Base-by-base conservation (phyloP, 92 coral and sea anemone species). In the Muricea muricata region DNA sequence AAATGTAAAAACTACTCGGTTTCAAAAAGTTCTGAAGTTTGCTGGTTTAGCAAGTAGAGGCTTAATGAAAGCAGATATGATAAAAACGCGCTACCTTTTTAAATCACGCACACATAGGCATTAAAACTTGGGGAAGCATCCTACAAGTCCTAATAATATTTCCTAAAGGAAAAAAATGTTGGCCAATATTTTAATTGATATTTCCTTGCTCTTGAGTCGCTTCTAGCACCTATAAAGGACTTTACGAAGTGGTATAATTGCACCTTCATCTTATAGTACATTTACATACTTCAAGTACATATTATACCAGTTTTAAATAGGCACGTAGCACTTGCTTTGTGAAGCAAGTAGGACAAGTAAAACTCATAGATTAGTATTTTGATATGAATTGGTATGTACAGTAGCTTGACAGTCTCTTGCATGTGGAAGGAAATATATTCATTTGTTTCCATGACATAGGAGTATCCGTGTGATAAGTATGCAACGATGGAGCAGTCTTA, bases 391-490 rank as follows among this genome's bases (percentile, higher is more conserved):
- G 15, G 26, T 7, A 52, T 18, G 18, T 1, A 20, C 4, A 1
- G 20, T 1, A 20, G 18, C 60, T 17, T 52, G 7, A 52, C 60
- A 52, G 42, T 54, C n/a, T 20, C 61, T 24, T 60, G 34, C 70
- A 63, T 28, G 20, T 9, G 6, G 9, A 4, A 28, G 37, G 39
- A 63, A 28, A 32, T 8, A 63, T 63, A 63, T 63, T 4, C 0
- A 63, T 63, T 63, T 63, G 70, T 63, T 63, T 63, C 70, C 70
- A 63, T 63, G 70, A 17, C n/a, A 63, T 25, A 32, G 8, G 18
- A 13, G 70, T 32, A 13, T 63, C 39, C n/a, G n/a, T 63, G 34
- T 29, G 28, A 28, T 4, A 63, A 63, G 70, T 63, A 63, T 63
- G 70, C 20, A 63, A 63, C 4, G 21, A 15, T 54, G n/a, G 24